Evolutionary conservation across 2,113 vertebrate genomes (phyloP).

Genomic region (Colistium nudipinnis): DNA sequence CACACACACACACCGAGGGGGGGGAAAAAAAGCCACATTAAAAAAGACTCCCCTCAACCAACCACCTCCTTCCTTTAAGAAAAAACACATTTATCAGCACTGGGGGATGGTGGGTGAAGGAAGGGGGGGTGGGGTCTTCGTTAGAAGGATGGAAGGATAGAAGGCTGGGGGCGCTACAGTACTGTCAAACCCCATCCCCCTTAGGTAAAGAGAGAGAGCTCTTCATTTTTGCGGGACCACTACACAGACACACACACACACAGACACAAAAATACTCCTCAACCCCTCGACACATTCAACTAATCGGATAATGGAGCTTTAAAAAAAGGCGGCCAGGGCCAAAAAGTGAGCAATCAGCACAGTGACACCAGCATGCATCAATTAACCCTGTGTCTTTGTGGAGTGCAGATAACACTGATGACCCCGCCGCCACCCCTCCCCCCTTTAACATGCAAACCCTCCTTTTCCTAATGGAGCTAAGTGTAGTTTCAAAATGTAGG

Average conservation of each 20-base stretch:
- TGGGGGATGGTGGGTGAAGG: constrained; percentile 26
- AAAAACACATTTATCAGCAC: constrained; percentile 79
- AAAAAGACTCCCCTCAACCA: constrained; percentile 68
- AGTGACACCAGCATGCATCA: constrained; percentile 57
- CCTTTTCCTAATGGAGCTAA: constrained; percentile 45
- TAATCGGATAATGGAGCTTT: constrained; percentile 68
- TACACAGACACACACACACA: constrained; percentile 15
- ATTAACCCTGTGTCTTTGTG: constrained; percentile 60
- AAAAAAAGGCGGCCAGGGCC: constrained; percentile 57
- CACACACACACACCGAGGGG: constrained; percentile 13
- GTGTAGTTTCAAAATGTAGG: constrained; percentile 66
- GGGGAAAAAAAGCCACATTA: constrained; percentile 65
- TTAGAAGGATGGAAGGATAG: constrained; percentile 44
- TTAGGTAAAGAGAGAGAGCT: constrained; percentile 62
- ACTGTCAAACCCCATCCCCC: constrained; percentile 64
- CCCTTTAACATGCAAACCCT: constrained; percentile 12
- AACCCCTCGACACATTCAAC: constrained; percentile 20
- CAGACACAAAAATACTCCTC: constrained; percentile 4
- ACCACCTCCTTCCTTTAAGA: constrained; percentile 69
- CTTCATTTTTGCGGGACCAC: constrained; percentile 66
- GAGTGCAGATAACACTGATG: constrained; percentile 43
- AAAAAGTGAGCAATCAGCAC: constrained; percentile 48
- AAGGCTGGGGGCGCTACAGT: constrained; percentile 59
- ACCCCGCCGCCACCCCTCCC: not conserved
- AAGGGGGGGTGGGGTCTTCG: constrained; percentile 2